These are phyloP conservation scores for Orgyia antiqua DNA, from an alignment of 2,888 invertebrate species.

Conservation along the genomic window DNA sequence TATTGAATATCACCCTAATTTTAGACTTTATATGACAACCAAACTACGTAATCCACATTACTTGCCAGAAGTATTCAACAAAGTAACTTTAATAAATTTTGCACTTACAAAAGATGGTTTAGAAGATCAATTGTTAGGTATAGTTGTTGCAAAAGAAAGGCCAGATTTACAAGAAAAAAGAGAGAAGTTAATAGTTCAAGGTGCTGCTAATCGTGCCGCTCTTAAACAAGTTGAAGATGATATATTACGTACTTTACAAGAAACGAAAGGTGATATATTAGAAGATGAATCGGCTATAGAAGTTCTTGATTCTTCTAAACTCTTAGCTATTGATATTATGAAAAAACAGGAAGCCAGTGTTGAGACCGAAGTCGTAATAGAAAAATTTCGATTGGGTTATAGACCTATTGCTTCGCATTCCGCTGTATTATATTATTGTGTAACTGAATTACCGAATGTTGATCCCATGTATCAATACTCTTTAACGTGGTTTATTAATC, in stretches of 20 bases:
- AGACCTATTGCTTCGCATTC: conserved; percentile 88
- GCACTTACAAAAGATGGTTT: conserved; percentile 89
- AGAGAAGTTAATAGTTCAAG: conserved; percentile 86
- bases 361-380: conserved; percentile 87
- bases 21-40: conserved; percentile 89
- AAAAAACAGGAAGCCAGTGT: conserved; percentile 88
- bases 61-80: conserved; percentile 89
- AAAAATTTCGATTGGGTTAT: conserved; percentile 85
- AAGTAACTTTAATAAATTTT: conserved; percentile 90
- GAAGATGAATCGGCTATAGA: conserved; percentile 94
- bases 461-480: conserved; percentile 95
- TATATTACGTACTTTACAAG: conserved; percentile 89
- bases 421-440: conserved; percentile 88
- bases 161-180: conserved; percentile 90
- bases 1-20: conserved; percentile 86
- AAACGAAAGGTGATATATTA: conserved; percentile 91
- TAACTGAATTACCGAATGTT: conserved; percentile 89
- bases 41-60: conserved; percentile 91
- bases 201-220: conserved; percentile 88
- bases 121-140: conserved; percentile 89
- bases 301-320: conserved; percentile 91
- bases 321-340: conserved; percentile 87
- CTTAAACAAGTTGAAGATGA: conserved; percentile 92
- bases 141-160: conserved; percentile 90
- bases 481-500: conserved; percentile 90